Conservation (phyloP, 2,113 vertebrate species). For the Arvicanthis niloticus region DNA sequence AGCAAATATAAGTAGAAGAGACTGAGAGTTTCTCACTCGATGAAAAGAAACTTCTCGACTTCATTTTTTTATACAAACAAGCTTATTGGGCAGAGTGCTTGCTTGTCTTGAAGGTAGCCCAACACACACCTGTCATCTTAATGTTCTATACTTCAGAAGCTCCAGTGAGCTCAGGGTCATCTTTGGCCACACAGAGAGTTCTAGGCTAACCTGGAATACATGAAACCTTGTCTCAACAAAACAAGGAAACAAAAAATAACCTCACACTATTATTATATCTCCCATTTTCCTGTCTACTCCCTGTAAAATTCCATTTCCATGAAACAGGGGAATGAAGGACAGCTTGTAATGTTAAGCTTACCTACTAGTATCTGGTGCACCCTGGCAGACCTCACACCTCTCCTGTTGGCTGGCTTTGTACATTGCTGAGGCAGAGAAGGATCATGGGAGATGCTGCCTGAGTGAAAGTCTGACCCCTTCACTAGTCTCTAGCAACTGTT, state of each 20-base stretch:
- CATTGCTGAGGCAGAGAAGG: neutral
- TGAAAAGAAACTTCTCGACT: neutral
- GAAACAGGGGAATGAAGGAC: neutral
- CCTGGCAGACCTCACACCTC: neutral
- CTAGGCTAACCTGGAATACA: neutral
- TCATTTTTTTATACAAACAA: neutral
- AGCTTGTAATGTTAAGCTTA: neutral
- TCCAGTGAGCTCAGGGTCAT: neutral
- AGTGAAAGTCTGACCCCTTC: neutral
- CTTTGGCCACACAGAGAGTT: neutral
- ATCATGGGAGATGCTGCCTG: neutral
- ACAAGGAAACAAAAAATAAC: neutral
- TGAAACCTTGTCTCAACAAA: neutral
- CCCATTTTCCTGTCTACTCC: neutral
- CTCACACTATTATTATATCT: neutral
- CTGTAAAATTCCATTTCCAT: neutral
- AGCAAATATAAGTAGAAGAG: neutral
- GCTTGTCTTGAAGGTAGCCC: neutral
- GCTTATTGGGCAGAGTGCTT: neutral
- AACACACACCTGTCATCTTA: neutral
- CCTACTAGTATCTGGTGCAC: neutral
- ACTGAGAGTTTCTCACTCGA: slow-evolving; percentile 11
- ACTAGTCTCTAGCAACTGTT: rapidly evolving
- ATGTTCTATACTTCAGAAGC: neutral
- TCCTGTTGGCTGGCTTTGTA: neutral